Conservation (phyloP, 2,797 vertebrate species). For the Premnoplex brunnescens region DNA sequence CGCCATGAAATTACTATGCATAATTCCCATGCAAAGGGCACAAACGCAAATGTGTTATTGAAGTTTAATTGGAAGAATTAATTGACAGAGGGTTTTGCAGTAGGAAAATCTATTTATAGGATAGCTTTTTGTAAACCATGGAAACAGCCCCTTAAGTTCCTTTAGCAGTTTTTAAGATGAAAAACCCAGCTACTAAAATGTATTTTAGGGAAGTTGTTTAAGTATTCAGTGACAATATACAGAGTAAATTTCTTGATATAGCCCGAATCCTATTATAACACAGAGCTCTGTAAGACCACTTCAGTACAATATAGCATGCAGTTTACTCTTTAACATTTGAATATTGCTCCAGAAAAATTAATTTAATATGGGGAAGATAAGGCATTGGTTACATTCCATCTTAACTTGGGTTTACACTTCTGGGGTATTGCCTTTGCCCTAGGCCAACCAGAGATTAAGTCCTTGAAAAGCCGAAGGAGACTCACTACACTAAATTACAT, state of each 20-base stretch:
- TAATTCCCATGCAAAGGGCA: slow-evolving; percentile 1
- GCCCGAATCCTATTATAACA: neutral
- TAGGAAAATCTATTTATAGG: neutral
- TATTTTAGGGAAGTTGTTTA: neutral
- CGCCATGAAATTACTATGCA: neutral
- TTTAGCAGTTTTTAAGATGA: neutral
- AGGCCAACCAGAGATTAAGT: neutral
- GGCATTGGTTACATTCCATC: neutral
- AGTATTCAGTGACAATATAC: neutral
- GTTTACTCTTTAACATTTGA: neutral
- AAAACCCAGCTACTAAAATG: neutral
- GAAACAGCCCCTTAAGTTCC: neutral
- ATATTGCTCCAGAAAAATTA: neutral
- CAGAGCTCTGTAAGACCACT: neutral
- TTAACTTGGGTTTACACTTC: neutral
- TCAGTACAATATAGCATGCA: neutral
- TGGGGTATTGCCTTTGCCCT: neutral
- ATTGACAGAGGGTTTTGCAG: neutral
- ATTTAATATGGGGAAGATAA: neutral
- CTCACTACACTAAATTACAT: neutral
- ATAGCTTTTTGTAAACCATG: neutral
- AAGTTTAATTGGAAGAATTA: slow-evolving; percentile 23
- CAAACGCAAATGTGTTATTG: slow-evolving; percentile 16
- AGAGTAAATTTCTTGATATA: neutral
- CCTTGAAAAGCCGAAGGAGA: neutral